These are phyloP conservation scores for Plotosus lineatus DNA, from an alignment of 2,113 vertebrate species.

Conservation along the genomic window DNA sequence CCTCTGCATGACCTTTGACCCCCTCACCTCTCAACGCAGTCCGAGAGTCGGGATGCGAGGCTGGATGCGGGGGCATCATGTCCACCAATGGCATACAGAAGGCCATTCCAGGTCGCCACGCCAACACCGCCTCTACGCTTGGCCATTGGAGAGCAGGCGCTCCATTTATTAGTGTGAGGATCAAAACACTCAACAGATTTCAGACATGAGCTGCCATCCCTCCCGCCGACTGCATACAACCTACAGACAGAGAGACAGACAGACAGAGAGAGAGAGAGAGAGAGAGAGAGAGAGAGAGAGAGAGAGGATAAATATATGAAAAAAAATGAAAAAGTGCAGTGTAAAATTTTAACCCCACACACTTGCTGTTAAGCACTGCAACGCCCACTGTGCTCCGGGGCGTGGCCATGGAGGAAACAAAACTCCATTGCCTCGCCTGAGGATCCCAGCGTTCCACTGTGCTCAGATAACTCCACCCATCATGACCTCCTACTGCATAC, in stretches of 20 bases:
- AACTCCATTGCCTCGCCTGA: conserved; percentile 98
- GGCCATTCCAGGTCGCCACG: conserved; percentile 94
- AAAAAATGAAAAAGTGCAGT: not conserved
- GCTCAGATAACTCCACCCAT: conserved; percentile 99
- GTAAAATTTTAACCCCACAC: too few relatives aligned
- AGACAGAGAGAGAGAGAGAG: not conserved
- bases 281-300: not conserved
- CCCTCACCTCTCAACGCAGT: conserved; percentile 95
- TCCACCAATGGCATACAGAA: conserved; percentile 94
- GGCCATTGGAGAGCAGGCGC: conserved; percentile 89
- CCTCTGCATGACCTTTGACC: not conserved
- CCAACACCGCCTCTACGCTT: conserved; percentile 95
- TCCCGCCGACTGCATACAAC: conserved; percentile 95
- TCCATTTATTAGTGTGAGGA: conserved; percentile 99
- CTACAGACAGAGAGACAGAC: conserved; percentile 64
- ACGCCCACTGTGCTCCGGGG: conserved; percentile 97
- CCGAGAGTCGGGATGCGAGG: conserved; percentile 89
- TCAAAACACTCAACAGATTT: conserved; percentile 98
- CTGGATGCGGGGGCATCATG: conserved; percentile 94
- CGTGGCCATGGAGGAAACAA: conserved; percentile 95
- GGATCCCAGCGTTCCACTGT: conserved; percentile 98
- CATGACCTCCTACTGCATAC: conserved; percentile 97
- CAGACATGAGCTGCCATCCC: conserved; percentile 95
- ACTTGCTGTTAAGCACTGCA: conserved; percentile 94
- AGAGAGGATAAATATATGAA: not conserved